Base-by-base conservation (phyloP, 2,888 invertebrate genomes). In the Cosmopolites sordidus region DNA sequence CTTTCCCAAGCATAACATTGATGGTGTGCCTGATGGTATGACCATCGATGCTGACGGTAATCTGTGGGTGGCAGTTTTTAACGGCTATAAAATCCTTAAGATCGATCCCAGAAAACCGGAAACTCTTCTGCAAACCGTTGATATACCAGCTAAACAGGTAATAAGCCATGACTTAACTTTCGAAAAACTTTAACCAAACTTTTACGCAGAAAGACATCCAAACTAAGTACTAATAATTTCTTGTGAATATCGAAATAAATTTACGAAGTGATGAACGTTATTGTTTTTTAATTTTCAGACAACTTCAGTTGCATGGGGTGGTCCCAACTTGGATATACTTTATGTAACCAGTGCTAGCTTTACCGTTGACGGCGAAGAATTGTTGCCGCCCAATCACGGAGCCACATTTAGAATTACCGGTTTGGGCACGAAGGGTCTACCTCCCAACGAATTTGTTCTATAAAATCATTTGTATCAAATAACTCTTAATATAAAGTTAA, bases 21-120 rank as follows among this genome's bases (percentile, higher is more conserved):
- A 64, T 8, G 75, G 79, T 16, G 76, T 83, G 63, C 83, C 83
- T 52, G 87, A 87, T 73, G 87, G 87, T 16, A 87, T 91, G 87
- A 85, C 87, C 56, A 86, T 88, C 49, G 91, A 91, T 73, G 78
- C 79, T 0, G 83, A 88, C 58, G 89, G 85, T 2, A 86, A 86
- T 69, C 75, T 90, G 9, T 90, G 89, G 86, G 79, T 90, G 41
- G 87, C 88, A 44, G 83, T 84, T 65, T 89, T 84, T 66, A 80
- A 81, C 58, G 87, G 83, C 1, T 78, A 80, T n/a, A 79, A 81
- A 67, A 77, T 86, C 38, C 62, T 72, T 12, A 65, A 81, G 68
- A 75, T 84, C 18, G 79, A 83, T 65, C 82, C 83, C 0, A 68
- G 66, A 9, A 70, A 72, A 51, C 64, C 42, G 76, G 83, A 43